Base-by-base conservation (phyloP, 2,888 invertebrate species). In the Drosophila atroscutellata region DNA sequence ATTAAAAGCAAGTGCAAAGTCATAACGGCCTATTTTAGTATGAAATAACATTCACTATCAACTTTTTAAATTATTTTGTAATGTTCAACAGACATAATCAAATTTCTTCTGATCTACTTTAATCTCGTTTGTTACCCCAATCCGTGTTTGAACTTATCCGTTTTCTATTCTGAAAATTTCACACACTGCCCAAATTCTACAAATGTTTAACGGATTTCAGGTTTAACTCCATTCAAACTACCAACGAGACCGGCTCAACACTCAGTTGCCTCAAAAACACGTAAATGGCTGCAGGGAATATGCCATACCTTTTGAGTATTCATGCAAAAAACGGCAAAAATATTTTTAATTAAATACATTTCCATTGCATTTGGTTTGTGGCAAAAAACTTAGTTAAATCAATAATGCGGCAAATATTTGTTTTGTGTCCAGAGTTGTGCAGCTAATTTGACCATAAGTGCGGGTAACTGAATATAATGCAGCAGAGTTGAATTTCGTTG, bases 331-430 rank as follows among this genome's bases (percentile, higher is more conserved):
- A 52, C 39, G 26, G 28, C 28, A 20, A 57, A 66, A 63, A 61
- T 72, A 32, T 24, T 59, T 73, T 64, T 51, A 74, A 65, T 62
- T 62, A 50, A 50, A 77, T 73, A 58, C 50, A 77, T 58, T 77
- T 73, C 15, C 56, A 61, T 51, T 58, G 30, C 34, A 64, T 58
- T 63, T 42, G 11, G 8, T 24, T n/a, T 30, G 24, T 37, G 36
- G 8, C 18, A 13, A 30, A 30, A 36, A 63, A 63, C n/a, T 39
- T n/a, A 74, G 69, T 71, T 62, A 47, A 62, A 63, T 57, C 65
- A 62, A 60, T 56, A 59, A 13, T 8, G 45, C 47, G 37, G n/a
- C 18, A 54, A 58, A 63, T 37, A 73, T 67, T 60, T 62, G 45
- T 55, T 61, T 45, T 36, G 42, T 61, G 60, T 49, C 47, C 49